Evolutionary conservation across 2,113 vertebrate species (phyloP).

Genomic region (Pomatostomus ruficeps): DNA sequence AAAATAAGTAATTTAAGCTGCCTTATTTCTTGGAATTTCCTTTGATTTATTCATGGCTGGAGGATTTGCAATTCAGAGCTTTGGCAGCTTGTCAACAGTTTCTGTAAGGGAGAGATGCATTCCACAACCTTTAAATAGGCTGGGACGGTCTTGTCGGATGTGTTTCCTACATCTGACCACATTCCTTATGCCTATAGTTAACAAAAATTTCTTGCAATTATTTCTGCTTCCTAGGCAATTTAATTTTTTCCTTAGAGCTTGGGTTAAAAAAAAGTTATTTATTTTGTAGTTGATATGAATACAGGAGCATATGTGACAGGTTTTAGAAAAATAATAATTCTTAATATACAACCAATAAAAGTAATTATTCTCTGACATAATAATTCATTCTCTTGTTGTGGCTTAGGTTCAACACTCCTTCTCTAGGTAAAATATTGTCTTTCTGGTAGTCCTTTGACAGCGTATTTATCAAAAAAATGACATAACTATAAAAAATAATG

Average conservation of each 20-base stretch:
- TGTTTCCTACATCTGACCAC: conserved; percentile 26
- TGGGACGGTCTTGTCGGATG: not conserved
- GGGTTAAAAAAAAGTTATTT: not conserved
- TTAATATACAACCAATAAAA: not conserved
- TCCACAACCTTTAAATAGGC: conserved; percentile 42
- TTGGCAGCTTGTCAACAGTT: conserved; percentile 45
- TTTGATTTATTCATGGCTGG: conserved; percentile 56
- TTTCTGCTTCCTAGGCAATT: not conserved
- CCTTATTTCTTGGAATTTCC: conserved; percentile 55
- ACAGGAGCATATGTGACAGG: not conserved
- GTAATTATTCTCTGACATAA: not conserved
- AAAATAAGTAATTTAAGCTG: conserved; percentile 26
- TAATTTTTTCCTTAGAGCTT: not conserved
- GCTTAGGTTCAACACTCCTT: not conserved
- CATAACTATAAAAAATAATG: not conserved
- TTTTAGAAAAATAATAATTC: not conserved
- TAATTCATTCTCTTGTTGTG: not conserved
- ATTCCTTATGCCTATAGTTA: not conserved
- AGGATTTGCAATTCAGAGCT: conserved; percentile 46
- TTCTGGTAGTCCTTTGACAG: not conserved
- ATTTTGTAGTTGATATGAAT: not conserved
- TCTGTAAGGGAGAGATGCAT: conserved; percentile 10
- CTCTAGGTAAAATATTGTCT: not conserved
- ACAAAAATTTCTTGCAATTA: not conserved
- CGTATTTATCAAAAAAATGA: not conserved